Percentiles rank a stretch among this genome's conserved stretches.
Evolutionary conservation across 2,113 vertebrate genomes (phyloP).

Genomic region (Gasterosteus nipponicus): DNA sequence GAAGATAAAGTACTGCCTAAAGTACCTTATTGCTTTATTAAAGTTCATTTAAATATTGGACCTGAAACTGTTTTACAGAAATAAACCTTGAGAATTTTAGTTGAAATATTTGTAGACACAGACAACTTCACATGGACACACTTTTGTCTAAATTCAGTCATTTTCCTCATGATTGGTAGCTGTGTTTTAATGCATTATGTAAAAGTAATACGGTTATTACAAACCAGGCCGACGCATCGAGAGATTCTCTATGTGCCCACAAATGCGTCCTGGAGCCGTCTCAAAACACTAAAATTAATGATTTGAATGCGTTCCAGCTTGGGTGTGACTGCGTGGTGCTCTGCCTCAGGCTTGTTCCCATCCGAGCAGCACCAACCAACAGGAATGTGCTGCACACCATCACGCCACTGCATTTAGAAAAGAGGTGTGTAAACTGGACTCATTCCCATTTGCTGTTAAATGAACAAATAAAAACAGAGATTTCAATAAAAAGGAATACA

Average conservation of each 20-base stretch:
- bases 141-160: neutral
- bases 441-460: neutral
- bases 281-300: neutral
- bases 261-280: neutral
- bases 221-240: neutral
- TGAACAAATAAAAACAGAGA: neutral
- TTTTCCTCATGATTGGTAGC: neutral
- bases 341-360: conserved; percentile 39
- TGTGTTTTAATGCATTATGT: too few relatives aligned
- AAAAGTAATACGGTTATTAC: neutral
- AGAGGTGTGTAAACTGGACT: neutral
- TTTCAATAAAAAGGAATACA: neutral
- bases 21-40: too few relatives aligned
- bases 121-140: neutral
- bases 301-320: neutral
- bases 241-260: neutral
- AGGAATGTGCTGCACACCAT: conserved; percentile 18
- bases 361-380: neutral
- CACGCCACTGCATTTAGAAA: neutral
- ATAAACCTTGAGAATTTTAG: neutral
- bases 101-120: neutral
- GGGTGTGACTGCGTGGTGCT: conserved; percentile 23
- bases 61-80: neutral
- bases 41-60: neutral
- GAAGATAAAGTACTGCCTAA: too few relatives aligned